Evolutionary conservation across 2,888 invertebrate genomes (phyloP).

Genomic region (Drosophila mulleri): DNA sequence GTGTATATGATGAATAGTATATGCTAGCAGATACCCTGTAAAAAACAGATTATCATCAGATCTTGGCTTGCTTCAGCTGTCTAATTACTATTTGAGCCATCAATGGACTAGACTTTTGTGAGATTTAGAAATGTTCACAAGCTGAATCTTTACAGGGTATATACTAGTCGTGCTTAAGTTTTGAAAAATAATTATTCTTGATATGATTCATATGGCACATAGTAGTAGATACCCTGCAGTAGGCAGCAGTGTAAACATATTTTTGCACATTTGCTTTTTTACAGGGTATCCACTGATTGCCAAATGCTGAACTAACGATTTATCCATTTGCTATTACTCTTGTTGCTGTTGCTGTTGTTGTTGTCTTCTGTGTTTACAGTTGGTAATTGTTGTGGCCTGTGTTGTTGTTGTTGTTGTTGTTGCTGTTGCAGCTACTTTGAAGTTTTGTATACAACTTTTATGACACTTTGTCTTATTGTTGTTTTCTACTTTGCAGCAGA

Average conservation of each 20-base stretch:
- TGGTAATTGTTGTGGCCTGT: constrained; percentile 57
- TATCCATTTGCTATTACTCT: not conserved
- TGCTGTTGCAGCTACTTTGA: constrained; percentile 71
- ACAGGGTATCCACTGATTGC: constrained; percentile 9
- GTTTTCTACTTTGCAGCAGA: constrained; percentile 71
- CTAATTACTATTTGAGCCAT: accelerated
- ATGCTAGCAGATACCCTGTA: not conserved
- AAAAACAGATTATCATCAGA: not conserved
- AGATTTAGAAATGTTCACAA: not conserved
- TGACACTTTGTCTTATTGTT: constrained; percentile 80
- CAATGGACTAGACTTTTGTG: not conserved
- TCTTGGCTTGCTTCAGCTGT: not conserved
- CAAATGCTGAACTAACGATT: not conserved
- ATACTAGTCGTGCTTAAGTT: not conserved
- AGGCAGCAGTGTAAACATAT: not conserved
- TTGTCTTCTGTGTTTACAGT: constrained; percentile 44
- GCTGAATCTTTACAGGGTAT: not conserved
- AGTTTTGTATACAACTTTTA: constrained; percentile 80
- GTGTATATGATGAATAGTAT: too few relatives aligned
- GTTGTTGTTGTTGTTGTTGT: constrained; percentile 49
- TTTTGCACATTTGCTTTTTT: not conserved
- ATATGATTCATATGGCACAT: too few relatives aligned
- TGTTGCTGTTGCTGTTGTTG: constrained; percentile 20
- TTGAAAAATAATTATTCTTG: too few relatives aligned
- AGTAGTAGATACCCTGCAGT: not conserved